These are phyloP conservation scores for Tortricodes alternella DNA, from an alignment of 2,888 invertebrate species.

Conservation along the genomic window DNA sequence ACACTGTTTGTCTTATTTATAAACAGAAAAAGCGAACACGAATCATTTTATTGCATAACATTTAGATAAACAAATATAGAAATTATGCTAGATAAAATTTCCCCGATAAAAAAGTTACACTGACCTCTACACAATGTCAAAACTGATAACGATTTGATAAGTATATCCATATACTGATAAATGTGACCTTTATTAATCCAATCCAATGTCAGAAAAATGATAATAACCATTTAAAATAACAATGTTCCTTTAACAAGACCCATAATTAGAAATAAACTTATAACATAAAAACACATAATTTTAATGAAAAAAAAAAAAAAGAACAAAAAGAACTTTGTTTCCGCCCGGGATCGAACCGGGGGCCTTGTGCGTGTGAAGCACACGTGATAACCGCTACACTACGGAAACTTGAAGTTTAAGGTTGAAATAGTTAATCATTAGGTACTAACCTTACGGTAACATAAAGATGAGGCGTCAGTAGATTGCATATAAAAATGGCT, in stretches of 20 bases:
- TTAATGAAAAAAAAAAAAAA: not conserved
- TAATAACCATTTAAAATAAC: not conserved
- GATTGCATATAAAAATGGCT: too few relatives aligned
- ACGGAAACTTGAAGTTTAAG: constrained; percentile 77
- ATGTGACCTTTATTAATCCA: not conserved
- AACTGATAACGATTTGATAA: constrained; percentile 1
- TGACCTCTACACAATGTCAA: constrained; percentile 8
- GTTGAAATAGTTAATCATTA: not conserved
- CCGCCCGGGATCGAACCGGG: constrained; percentile 88
- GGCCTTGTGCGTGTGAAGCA: constrained; percentile 90
- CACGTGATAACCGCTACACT: constrained; percentile 91
- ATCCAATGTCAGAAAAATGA: not conserved
- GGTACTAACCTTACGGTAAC: not conserved
- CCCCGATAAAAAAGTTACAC: not conserved
- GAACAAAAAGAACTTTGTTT: constrained; percentile 61
- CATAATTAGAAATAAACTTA: not conserved
- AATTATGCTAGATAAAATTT: not conserved
- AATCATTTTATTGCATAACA: too few relatives aligned
- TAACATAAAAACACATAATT: not conserved
- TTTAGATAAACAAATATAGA: constrained; percentile 24
- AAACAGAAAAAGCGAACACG: too few relatives aligned
- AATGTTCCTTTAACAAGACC: not conserved
- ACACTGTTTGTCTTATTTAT: too few relatives aligned
- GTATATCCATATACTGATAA: not conserved
- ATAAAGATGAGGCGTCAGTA: not conserved